Conservation (phyloP, 2,113 vertebrate genomes). For the Felis chaus region DNA sequence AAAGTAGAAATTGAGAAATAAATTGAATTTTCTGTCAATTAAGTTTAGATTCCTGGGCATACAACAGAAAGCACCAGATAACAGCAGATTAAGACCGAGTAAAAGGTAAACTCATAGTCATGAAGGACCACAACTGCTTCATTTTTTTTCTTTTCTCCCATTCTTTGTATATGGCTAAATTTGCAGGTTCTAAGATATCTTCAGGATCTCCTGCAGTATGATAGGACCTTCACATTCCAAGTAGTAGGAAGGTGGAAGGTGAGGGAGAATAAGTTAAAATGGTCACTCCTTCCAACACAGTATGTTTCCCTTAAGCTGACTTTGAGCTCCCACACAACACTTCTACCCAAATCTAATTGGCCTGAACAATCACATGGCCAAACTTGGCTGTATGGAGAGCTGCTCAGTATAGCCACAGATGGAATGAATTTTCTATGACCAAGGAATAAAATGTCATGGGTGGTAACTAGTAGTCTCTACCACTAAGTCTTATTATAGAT, state of each 20-base stretch:
- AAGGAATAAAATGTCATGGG: neutral
- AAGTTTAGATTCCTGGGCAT: neutral
- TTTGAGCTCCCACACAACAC: neutral
- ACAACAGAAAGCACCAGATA: neutral
- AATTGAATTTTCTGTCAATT: neutral
- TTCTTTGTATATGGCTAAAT: neutral
- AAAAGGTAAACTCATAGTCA: neutral
- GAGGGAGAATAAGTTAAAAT: neutral
- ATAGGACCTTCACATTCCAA: neutral
- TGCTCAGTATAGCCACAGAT: neutral
- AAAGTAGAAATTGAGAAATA: neutral
- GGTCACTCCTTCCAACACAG: neutral
- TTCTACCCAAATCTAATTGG: neutral
- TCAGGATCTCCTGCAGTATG: neutral
- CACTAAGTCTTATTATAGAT: neutral
- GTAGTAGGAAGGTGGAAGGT: neutral
- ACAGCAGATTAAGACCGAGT: neutral
- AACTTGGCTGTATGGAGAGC: neutral
- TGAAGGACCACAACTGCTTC: fast-evolving
- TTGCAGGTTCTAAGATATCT: too few relatives aligned
- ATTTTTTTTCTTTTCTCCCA: neutral
- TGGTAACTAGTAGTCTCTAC: neutral
- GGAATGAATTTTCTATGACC: neutral
- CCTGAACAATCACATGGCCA: neutral
- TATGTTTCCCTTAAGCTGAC: neutral